These are phyloP conservation scores for Ellobius talpinus DNA, from an alignment of 2,113 vertebrate genomes.

Conservation along the genomic window DNA sequence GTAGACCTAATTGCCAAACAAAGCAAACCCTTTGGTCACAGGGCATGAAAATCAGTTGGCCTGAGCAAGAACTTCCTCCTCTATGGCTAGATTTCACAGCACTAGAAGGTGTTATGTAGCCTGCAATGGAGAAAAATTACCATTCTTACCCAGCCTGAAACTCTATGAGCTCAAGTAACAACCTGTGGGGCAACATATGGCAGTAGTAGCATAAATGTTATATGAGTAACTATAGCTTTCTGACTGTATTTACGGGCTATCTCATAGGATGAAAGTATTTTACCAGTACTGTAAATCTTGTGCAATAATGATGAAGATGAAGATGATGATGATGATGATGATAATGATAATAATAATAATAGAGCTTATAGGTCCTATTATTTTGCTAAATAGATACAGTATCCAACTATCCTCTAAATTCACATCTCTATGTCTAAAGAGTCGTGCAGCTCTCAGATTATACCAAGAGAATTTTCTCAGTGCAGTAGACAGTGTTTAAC, in stretches of 20 bases:
- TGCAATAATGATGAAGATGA: not conserved
- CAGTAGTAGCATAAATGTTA: not conserved
- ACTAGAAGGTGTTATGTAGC: not conserved
- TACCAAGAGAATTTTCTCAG: not conserved
- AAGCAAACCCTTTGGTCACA: not conserved
- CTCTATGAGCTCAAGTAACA: not conserved
- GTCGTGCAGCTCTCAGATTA: not conserved
- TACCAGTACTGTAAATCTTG: no score
- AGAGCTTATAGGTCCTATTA: not conserved
- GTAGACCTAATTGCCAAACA: not conserved
- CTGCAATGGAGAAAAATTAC: not conserved
- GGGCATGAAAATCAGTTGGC: not conserved
- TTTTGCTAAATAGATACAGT: not conserved
- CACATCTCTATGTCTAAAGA: not conserved
- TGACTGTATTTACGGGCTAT: not conserved
- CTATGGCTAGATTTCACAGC: not conserved
- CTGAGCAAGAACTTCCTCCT: not conserved
- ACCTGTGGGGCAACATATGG: not conserved
- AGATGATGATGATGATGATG: not conserved
- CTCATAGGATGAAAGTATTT: not conserved
- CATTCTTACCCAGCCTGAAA: not conserved
- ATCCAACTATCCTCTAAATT: not conserved
- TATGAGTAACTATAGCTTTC: not conserved
- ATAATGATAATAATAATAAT: not conserved
- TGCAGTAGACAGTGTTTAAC: not conserved